Evolutionary conservation across 2,888 invertebrate genomes (phyloP).

Genomic region (Brachyptera risi): DNA sequence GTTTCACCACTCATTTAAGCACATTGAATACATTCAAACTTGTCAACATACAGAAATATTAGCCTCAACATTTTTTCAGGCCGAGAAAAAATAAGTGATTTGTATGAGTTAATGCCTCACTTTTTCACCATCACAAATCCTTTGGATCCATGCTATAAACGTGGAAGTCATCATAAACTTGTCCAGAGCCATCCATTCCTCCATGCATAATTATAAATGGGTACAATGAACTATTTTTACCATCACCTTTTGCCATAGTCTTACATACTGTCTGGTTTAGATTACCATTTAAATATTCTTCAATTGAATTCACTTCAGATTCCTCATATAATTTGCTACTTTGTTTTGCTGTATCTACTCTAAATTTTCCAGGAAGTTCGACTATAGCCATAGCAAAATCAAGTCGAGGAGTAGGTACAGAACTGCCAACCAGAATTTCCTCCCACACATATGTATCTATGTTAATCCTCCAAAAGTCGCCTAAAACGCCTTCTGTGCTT

Average conservation of each 20-base stretch:
- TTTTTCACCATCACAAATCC: not conserved
- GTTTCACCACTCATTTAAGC: too few species aligned
- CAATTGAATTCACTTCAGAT: constrained; percentile 1
- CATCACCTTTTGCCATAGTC: not conserved
- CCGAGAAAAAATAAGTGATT: too few species aligned
- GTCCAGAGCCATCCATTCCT: constrained; percentile 26
- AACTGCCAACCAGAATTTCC: constrained; percentile 7
- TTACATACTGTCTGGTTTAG: not conserved
- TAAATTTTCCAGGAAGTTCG: constrained; percentile 20
- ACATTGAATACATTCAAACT: too few species aligned
- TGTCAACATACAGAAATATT: too few species aligned
- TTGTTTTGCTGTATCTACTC: not conserved
- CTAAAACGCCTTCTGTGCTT: constrained; percentile 15
- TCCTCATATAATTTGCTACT: not conserved
- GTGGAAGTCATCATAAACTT: constrained; percentile 27
- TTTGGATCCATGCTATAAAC: constrained; percentile 15
- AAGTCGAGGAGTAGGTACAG: constrained; percentile 8
- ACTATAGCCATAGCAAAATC: constrained; percentile 26
- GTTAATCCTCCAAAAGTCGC: constrained; percentile 27
- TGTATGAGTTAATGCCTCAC: too few species aligned
- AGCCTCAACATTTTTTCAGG: too few species aligned
- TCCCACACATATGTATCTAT: constrained; percentile 24
- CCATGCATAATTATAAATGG: constrained; percentile 29
- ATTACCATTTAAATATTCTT: not conserved
- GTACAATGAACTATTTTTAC: not conserved